Evolutionary conservation across 2,113 vertebrate species (phyloP), one percentile per base, ranked within the genome.

Genomic region (Gallinago media): DNA sequence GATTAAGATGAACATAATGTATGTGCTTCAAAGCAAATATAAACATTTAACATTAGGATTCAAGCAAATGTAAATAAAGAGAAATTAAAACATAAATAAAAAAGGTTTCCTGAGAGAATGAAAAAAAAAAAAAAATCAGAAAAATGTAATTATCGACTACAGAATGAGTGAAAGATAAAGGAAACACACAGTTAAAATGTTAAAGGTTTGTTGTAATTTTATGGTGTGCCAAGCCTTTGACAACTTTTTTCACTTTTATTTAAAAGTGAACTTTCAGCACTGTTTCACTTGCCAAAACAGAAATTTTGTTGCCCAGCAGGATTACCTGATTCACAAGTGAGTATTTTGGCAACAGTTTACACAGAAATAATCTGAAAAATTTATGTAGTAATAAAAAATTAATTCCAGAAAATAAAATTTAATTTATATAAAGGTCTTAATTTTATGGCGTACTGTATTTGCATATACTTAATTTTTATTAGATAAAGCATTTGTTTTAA

Each of bases 251-350:
- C 94, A 96, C 65, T 26, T 96, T 95, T 88, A 91, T 18, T 19
- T 74, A 87, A 88, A 92, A 95, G 95, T 66, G 92, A 90, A 94
- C 52, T 95, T 93, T 90, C 92, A 95, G 88, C 80, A 97, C 98
- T 97, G 94, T 98, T 98, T 98, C 98, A 98, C 98, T 85, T 91
- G 74, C 98, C 98, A 97, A 94, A 92, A 87, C 34, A 58, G 65
- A 32, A 50, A 47, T 58, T 42, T 82, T 49, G 17, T 29, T 72
- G 31, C 32, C 23, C 65, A 74, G 26, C 17, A 29, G 32, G 46
- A 52, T 46, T 15, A 25, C 32, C 18, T 52, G 50, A 47, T 67
- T 71, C 26, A 85, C 32, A 81, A 87, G 6, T 38, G 36, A 85
- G 19, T 34, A 80, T 42, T 94, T 58, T 74, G 25, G 17, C n/a